Evolutionary conservation across 2,797 vertebrate genomes (phyloP).

Genomic region (Urosaurus nigricauda): DNA sequence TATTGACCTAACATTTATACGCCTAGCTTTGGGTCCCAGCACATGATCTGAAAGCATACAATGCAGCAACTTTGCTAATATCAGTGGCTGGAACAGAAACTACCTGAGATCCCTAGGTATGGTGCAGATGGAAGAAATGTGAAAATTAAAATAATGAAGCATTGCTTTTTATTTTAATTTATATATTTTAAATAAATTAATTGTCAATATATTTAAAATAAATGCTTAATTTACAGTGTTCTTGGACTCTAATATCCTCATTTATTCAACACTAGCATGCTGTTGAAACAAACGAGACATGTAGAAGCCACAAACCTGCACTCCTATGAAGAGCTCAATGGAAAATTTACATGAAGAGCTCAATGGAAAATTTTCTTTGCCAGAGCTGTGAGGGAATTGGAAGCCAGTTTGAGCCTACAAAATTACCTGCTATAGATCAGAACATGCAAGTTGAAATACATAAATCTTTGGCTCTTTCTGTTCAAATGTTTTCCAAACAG

Average conservation of each 20-base stretch:
- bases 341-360: background rate
- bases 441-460: background rate
- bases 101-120: background rate
- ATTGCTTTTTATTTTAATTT: background rate
- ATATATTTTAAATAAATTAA: background rate
- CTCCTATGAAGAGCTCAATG: background rate
- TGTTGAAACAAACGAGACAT: background rate
- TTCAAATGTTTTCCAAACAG: background rate
- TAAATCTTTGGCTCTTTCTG: background rate
- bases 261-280: background rate
- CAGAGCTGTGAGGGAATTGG: background rate
- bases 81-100: background rate
- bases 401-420: background rate
- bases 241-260: background rate
- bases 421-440: background rate
- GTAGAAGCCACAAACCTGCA: background rate
- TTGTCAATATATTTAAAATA: background rate
- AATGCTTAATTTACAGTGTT: background rate
- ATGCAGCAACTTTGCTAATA: background rate
- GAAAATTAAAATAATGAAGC: background rate
- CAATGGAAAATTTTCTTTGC: background rate
- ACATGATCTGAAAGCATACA: background rate
- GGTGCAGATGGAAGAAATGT: background rate
- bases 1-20: background rate
- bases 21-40: background rate